phyloP scores from a whole-genome alignment of 2,888 invertebrate genomes.

The Apotomis capreana region DNA sequence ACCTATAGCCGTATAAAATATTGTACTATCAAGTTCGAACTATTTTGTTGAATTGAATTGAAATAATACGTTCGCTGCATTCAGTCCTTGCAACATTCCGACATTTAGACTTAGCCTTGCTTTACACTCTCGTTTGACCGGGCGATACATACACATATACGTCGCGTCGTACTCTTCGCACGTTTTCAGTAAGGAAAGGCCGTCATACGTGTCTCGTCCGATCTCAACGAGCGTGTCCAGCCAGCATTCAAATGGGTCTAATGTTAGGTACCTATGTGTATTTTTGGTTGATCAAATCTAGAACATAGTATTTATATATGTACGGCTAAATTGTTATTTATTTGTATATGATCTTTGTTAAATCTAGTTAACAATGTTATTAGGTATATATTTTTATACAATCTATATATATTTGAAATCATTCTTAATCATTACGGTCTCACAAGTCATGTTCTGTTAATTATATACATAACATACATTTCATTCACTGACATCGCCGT shows the following conservation, averaged over 20 bases:
- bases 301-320: neutral
- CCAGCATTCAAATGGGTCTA: neutral
- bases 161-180: neutral
- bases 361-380: neutral
- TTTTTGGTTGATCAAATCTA: neutral
- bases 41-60: too few species aligned
- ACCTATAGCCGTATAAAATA: too few species aligned
- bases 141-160: too few species aligned
- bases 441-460: neutral
- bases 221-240: too few species aligned
- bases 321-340: neutral
- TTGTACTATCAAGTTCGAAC: too few species aligned
- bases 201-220: too few species aligned
- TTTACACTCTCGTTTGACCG: too few species aligned
- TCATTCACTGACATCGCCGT: too few species aligned
- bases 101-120: neutral
- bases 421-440: neutral
- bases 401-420: neutral
- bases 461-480: neutral
- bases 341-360: constrained; percentile 8
- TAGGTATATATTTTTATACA: constrained; percentile 22
- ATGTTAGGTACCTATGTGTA: neutral
- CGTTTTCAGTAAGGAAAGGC: too few species aligned
- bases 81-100: neutral
- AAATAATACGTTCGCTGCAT: neutral